A percentile compares a stretch with the other conserved stretches of the same genome.
phyloP scores from a whole-genome alignment of 2,888 invertebrate genomes.

The Eustalomyia histrio region DNA sequence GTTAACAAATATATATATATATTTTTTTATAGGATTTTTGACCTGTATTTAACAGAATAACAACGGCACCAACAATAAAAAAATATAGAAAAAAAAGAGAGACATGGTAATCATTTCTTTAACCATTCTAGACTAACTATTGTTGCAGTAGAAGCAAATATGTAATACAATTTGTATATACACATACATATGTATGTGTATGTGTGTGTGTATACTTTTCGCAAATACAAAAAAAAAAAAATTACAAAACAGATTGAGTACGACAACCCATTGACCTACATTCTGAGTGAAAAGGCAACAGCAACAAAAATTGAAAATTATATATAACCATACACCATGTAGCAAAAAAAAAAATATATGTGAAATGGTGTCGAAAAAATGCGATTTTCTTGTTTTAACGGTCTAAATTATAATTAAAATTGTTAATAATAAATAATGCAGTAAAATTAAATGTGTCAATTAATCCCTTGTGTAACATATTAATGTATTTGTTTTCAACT shows the following conservation, averaged over 20 bases:
- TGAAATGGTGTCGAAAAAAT: background rate
- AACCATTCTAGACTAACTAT: conserved; percentile 54
- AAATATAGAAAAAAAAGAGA: conserved; percentile 8
- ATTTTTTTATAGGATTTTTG: conserved; percentile 64
- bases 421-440: no score
- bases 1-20: conserved; percentile 14
- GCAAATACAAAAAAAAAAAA: conserved; percentile 13
- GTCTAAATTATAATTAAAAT: background rate
- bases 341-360: conserved; percentile 29
- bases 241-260: conserved; percentile 60
- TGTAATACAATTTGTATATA: conserved; percentile 22
- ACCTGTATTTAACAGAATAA: conserved; percentile 66
- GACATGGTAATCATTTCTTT: conserved; percentile 39
- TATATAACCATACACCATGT: background rate
- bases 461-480: no score
- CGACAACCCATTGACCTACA: conserved; percentile 77
- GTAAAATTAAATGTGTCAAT: no score
- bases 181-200: conserved; percentile 25
- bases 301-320: conserved; percentile 8
- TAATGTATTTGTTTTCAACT: no score
- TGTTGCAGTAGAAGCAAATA: conserved; percentile 40
- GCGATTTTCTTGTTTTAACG: background rate
- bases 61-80: background rate
- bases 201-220: conserved; percentile 15
- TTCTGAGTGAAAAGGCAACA: conserved; percentile 63